A percentile compares a stretch with the other conserved stretches of the same genome.
Conservation (phyloP, 2,797 vertebrate genomes). For the Carduelis carduelis region DNA sequence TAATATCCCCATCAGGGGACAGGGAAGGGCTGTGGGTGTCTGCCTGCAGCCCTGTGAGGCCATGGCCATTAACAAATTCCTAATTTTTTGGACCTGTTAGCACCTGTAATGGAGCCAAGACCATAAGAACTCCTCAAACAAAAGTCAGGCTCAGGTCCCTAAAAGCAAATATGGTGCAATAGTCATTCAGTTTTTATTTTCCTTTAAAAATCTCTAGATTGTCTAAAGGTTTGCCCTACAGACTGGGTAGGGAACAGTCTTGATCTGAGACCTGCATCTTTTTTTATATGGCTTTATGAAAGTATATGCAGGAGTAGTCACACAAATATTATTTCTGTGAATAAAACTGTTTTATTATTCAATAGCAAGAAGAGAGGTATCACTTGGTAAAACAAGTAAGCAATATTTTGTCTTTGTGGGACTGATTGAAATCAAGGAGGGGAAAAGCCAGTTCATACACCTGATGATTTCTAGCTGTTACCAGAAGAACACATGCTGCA, state of each 20-base stretch:
- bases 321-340: neutral
- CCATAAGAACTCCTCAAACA: neutral
- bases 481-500: neutral
- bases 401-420: neutral
- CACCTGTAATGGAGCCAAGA: neutral
- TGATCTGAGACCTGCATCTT: neutral
- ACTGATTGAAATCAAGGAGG: neutral
- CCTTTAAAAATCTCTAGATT: neutral
- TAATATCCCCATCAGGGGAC: rapidly evolving
- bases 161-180: neutral
- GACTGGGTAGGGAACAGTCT: neutral
- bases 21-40: neutral
- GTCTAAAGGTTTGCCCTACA: neutral
- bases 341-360: neutral
- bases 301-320: neutral
- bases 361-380: neutral
- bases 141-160: neutral
- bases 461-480: neutral
- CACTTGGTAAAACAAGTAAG: neutral
- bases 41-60: neutral
- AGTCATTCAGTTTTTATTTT: neutral
- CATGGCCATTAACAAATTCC: neutral
- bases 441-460: neutral
- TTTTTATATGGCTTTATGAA: neutral
- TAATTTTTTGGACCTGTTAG: neutral